Evolutionary conservation across 2,888 invertebrate species (phyloP), one percentile per base, ranked within the genome.

Genomic region (Augiades crinisus): DNA sequence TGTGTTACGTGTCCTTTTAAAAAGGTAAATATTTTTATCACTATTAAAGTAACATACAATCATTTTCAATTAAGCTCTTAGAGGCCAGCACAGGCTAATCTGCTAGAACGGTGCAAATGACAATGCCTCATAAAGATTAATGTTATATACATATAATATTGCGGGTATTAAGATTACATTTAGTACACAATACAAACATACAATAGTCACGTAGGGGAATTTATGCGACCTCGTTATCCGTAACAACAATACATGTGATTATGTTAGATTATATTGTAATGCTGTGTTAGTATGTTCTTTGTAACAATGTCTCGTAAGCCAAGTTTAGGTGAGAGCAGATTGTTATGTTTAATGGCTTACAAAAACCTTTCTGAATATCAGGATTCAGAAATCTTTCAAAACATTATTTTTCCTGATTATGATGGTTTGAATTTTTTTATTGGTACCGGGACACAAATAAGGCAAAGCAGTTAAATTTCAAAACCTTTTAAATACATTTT

Each of bases 181-280:
- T 14, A 31, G 37, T 7, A 22, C 46, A 27, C 19, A 38, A 47
- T 33, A 31, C 47, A 40, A 47, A 41, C 47, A 27, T 27, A 47
- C 49, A 49, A 49, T 41, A 34, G 41, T 33, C 33, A 41, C 49
- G 31, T 47, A 47, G 31, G 33, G 47, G 30, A 33, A 40, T 47
- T 47, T 40, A 47, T 40, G 33, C 31, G 47, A 40, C 33, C 22
- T 47, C 47, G 40, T 47, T 47, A 47, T 31, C 22, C 22, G 21
- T 33, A 22, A 40, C 36, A 47, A 47, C 40, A 47, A 40, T 49
- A 40, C 49, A 24, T 17, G 47, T 12, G 40, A 41, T 41, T 41
- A 41, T 30, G 38, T 13, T 47, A 40, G 19, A 47, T 31, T 16
- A 40, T 40, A 30, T 31, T 31, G 22, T 40, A 40, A 47, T 36